phyloP scores from a whole-genome alignment of 2,888 invertebrate species.

The Strigamia transsilvanica region DNA sequence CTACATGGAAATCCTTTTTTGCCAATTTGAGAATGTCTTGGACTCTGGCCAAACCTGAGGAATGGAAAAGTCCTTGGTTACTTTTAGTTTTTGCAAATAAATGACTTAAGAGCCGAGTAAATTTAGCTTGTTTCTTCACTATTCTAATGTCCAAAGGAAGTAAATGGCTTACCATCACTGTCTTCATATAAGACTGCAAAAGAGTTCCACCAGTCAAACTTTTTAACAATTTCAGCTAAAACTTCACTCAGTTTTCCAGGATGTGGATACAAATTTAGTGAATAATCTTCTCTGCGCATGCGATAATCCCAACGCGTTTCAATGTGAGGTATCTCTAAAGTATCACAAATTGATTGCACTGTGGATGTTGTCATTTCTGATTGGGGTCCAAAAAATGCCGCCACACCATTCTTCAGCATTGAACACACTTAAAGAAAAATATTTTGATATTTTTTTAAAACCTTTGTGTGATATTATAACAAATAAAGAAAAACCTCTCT shows the following conservation, averaged over 20 bases:
- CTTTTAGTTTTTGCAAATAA: too few species aligned
- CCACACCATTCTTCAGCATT: conserved; percentile 77
- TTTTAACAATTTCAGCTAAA: conserved; percentile 75
- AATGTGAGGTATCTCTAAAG: conserved; percentile 85
- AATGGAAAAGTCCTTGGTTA: background rate
- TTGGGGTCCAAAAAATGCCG: conserved; percentile 85
- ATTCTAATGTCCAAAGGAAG: too few species aligned
- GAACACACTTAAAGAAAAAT: conserved; percentile 77
- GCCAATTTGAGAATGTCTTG: conserved; percentile 77
- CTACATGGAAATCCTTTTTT: conserved; percentile 1
- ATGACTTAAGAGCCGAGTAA: too few species aligned
- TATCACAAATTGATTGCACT: conserved; percentile 83
- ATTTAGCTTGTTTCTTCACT: too few species aligned
- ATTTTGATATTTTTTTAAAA: too few species aligned
- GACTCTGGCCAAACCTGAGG: conserved; percentile 71
- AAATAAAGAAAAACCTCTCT: too few species aligned
- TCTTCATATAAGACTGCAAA: conserved; percentile 90
- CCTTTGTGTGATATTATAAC: too few species aligned
- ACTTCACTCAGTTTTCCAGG: conserved; percentile 79
- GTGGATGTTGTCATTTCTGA: conserved; percentile 74
- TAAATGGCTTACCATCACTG: conserved; percentile 76
- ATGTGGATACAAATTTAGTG: conserved; percentile 82
- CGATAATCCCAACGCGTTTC: conserved; percentile 82
- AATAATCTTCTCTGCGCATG: conserved; percentile 77
- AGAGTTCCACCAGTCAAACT: conserved; percentile 76